phyloP scores from a whole-genome alignment of 2,888 invertebrate genomes.

The Congeria kusceri region DNA sequence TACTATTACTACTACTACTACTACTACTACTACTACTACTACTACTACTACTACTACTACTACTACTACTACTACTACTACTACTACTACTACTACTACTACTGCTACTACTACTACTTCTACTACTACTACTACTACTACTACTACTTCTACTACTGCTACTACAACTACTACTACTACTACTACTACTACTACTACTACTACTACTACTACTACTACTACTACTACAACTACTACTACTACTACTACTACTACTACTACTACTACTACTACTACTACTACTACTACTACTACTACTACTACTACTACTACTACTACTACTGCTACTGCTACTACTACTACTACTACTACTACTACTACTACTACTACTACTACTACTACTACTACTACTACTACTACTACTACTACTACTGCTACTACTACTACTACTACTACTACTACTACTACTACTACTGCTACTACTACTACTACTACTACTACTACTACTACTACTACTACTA shows the following conservation, averaged over 20 bases:
- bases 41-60: slow-evolving; percentile 36
- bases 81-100: slow-evolving; percentile 34
- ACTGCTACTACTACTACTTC: no score
- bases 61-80: slow-evolving; percentile 39
- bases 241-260: background rate
- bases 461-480: slow-evolving; percentile 8
- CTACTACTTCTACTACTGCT: no score
- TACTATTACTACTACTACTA: slow-evolving; percentile 32
- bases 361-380: slow-evolving; percentile 15
- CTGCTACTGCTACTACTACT: slow-evolving; percentile 21
- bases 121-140: no score
- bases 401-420: slow-evolving; percentile 17
- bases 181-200: slow-evolving; percentile 29
- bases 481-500: slow-evolving; percentile 18
- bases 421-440: slow-evolving; percentile 19
- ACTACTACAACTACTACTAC: slow-evolving; percentile 26
- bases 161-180: slow-evolving; percentile 31
- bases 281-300: no score
- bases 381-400: slow-evolving; percentile 24
- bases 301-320: background rate
- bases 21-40: slow-evolving; percentile 39
- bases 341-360: slow-evolving; percentile 21
- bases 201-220: slow-evolving; percentile 44
- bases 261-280: no score
- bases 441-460: slow-evolving; percentile 20